A percentile compares a stretch with the other conserved stretches of the same genome.
Evolutionary conservation across 1,140 invertebrate species (phyloP).

Genomic region (Ephestia elutella): DNA sequence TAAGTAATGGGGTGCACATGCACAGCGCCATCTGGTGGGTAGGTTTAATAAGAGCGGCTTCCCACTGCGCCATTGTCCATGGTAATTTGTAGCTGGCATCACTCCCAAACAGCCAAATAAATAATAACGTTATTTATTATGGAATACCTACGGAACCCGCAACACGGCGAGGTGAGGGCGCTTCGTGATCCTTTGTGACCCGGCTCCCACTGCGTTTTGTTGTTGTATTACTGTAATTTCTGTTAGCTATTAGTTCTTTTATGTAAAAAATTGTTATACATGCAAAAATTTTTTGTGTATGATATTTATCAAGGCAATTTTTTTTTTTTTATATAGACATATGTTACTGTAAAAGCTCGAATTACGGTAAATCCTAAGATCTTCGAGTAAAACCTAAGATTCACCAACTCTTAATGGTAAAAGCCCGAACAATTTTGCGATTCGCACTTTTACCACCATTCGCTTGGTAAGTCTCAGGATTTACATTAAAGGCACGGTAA

Average conservation of each 20-base stretch:
- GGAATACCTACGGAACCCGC: constrained; percentile 33
- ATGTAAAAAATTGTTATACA: too few species aligned
- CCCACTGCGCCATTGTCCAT: constrained; percentile 61
- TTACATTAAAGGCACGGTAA: too few species aligned
- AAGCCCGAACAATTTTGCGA: too few species aligned
- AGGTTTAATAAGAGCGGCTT: constrained; percentile 49
- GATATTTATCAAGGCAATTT: too few species aligned
- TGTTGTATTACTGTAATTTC: constrained; percentile 14
- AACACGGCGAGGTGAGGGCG: constrained; percentile 8
- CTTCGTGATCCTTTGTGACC: constrained; percentile 14
- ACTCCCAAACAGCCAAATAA: constrained; percentile 56
- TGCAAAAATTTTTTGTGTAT: too few species aligned
- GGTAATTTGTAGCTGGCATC: constrained; percentile 66
- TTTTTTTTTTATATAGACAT: too few species aligned
- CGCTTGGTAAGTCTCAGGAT: too few species aligned
- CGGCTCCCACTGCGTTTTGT: constrained; percentile 7
- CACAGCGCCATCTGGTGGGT: constrained; percentile 57
- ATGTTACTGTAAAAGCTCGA: too few species aligned
- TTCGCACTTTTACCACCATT: too few species aligned
- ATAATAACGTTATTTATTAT: constrained; percentile 69
- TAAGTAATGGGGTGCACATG: constrained; percentile 13
- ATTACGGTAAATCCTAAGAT: too few species aligned
- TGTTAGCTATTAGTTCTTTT: background rate
- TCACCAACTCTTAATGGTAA: too few species aligned
- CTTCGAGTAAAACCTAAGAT: too few species aligned